A percentile compares a stretch with the other conserved stretches of the same genome.
Conservation (phyloP, 2,113 vertebrate genomes). For the Andinoacara biseriatus region DNA sequence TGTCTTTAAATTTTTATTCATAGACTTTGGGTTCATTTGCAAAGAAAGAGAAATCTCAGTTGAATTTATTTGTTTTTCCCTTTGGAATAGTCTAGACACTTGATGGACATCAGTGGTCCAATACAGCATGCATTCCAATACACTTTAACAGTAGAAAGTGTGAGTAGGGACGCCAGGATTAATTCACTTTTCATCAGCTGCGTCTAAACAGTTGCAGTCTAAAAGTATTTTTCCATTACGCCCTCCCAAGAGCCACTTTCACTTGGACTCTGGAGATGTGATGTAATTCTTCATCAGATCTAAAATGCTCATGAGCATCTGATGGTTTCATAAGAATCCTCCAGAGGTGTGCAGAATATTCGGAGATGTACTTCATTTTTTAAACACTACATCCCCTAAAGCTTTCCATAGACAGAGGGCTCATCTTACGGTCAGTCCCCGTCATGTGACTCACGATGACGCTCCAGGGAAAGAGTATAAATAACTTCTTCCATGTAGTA, state of each 20-base stretch:
- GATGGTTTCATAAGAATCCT: conserved; percentile 2
- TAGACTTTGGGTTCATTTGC: not conserved
- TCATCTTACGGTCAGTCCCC: conserved; percentile 32
- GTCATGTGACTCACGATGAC: conserved; percentile 59
- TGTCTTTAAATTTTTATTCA: not conserved
- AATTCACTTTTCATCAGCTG: not conserved
- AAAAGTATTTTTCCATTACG: conserved; percentile 35
- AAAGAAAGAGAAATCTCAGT: not conserved
- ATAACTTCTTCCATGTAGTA: conserved; percentile 7
- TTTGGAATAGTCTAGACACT: not conserved
- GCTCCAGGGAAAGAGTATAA: conserved; percentile 63
- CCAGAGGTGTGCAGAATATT: not conserved
- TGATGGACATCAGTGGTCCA: not conserved
- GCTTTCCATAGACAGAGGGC: conserved; percentile 8
- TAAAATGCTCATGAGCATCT: not conserved
- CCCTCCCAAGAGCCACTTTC: not conserved
- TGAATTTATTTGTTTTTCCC: not conserved
- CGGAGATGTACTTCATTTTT: not conserved
- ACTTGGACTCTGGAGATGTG: not conserved
- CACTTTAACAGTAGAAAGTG: not conserved
- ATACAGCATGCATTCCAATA: not conserved
- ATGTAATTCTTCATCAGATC: not conserved
- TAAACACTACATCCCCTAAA: not conserved
- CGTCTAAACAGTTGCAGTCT: not conserved
- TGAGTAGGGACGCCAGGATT: not conserved